Base-by-base conservation (phyloP, 2,888 invertebrate genomes). In the Nephrotoma flavescens region DNA sequence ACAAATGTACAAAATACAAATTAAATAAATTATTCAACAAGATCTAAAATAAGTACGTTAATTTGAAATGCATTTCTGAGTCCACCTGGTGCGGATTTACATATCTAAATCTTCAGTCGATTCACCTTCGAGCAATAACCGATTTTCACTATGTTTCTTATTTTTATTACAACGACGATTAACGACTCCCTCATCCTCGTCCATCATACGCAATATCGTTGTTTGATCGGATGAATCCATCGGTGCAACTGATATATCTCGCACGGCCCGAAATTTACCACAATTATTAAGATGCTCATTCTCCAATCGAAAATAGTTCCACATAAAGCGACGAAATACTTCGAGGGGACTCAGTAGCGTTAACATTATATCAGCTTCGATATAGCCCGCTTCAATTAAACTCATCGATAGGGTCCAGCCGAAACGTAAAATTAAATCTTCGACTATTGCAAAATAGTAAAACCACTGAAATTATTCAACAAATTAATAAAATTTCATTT, bases 261-360 rank as follows among this genome's bases (percentile, higher is more conserved):
- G 92, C 0, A 97, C 97, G 7, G 97, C 97, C 90, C 97, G 93
- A 92, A 97, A 97, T 92, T 95, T 94, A 92, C 97, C 97, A 91
- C 97, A 97, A 91, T 97, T 97, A 91, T 97, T 97, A 87, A 97
- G 92, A 91, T 97, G 97, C 90, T 97, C 97, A 91, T 97, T 97
- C 92, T 97, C 97, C 88, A 97, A 91, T 1, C 97, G 96, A 92
- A 97, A 96, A 90, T 96, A 97, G 90, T 97, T 97, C 97, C 97
- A 97, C 12, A 97, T 94, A 91, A 97, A 97, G 86, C 96, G 92
- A 87, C 94, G 92, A 90, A 95, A 95, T 2, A 95, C 95, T 92
- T 95, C 95, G 57, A 95, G 90, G 0, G 95, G 94, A 87, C 95
- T 93, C 47, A 95, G 89, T 88, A 95, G 92, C 3, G 94, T 94